Conservation (phyloP, 1,140 invertebrate genomes). For the Drosophila orena region DNA sequence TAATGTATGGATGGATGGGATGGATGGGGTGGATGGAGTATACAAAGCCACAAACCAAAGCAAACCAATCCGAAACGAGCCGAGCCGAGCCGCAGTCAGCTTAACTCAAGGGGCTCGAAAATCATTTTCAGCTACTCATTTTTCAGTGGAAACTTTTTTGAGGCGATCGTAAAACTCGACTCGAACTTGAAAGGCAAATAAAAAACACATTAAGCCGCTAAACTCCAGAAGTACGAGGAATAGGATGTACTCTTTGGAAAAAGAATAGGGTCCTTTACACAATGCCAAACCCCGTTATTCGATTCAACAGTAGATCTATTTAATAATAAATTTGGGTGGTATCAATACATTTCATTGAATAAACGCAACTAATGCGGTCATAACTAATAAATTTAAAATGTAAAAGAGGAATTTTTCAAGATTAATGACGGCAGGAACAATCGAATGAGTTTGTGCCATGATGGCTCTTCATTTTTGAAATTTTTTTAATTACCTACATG, state of each 20-base stretch:
- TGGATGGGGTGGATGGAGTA: conserved; percentile 38
- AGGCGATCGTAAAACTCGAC: conserved; percentile 64
- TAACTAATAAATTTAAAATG: too few species aligned
- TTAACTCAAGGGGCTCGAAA: conserved; percentile 17
- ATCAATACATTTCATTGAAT: too few species aligned
- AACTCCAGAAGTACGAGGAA: conserved; percentile 15
- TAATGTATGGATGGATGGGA: conserved; percentile 46
- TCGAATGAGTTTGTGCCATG: too few species aligned
- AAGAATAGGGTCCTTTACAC: background rate
- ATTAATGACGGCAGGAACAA: too few species aligned
- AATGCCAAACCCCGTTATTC: too few species aligned
- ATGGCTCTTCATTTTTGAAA: too few species aligned
- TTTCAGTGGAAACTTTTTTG: conserved; percentile 70
- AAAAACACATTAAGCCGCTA: conserved; percentile 41
- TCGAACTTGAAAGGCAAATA: conserved; percentile 53
- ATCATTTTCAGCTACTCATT: conserved; percentile 67
- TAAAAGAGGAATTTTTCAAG: too few species aligned
- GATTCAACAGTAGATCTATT: too few species aligned
- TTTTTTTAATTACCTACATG: background rate
- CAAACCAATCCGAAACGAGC: conserved; percentile 26
- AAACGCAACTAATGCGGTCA: too few species aligned
- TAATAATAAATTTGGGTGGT: too few species aligned
- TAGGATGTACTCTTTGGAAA: conserved; percentile 19
- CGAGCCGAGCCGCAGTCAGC: conserved; percentile 9
- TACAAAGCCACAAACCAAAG: conserved; percentile 45